Percentiles rank a stretch among this genome's conserved stretches.
Evolutionary conservation across 2,797 vertebrate genomes (phyloP).

Genomic region (Epinephelus awoara): DNA sequence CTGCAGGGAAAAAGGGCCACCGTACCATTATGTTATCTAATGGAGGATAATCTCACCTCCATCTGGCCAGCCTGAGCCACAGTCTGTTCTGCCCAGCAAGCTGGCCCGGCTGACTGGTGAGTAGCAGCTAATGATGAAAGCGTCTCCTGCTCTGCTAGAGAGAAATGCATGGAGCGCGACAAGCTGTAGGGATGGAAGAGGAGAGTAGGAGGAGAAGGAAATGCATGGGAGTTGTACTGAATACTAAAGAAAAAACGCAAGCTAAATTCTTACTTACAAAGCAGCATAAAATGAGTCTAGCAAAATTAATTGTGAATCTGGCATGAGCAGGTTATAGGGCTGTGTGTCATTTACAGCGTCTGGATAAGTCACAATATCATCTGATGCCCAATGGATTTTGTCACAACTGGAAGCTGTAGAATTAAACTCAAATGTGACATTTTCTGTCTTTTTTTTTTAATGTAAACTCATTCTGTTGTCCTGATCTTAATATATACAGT

Average conservation of each 20-base stretch:
- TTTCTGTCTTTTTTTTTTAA: no score
- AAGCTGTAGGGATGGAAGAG: neutral
- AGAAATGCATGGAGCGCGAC: neutral
- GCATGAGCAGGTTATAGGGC: neutral
- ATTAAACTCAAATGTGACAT: no score
- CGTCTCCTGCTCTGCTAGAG: slow-evolving; percentile 1
- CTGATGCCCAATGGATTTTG: neutral
- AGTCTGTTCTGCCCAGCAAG: slow-evolving; percentile 48
- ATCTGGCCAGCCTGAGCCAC: slow-evolving; percentile 66
- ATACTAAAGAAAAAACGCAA: neutral
- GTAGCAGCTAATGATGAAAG: slow-evolving; percentile 45
- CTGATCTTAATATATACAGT: neutral
- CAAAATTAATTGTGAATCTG: neutral
- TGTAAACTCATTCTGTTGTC: neutral
- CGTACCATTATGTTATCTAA: slow-evolving; percentile 65
- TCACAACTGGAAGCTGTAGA: no score
- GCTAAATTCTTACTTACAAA: neutral
- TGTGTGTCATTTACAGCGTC: neutral
- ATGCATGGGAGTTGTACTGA: neutral
- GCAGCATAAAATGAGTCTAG: neutral
- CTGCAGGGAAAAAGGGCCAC: slow-evolving; percentile 36
- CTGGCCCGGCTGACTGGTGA: slow-evolving; percentile 41
- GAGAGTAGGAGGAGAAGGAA: neutral
- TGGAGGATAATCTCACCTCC: slow-evolving; percentile 73
- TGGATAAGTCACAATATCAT: neutral